Base-by-base conservation (phyloP, 2,888 invertebrate species). In the Stegophylla sp. region DNA sequence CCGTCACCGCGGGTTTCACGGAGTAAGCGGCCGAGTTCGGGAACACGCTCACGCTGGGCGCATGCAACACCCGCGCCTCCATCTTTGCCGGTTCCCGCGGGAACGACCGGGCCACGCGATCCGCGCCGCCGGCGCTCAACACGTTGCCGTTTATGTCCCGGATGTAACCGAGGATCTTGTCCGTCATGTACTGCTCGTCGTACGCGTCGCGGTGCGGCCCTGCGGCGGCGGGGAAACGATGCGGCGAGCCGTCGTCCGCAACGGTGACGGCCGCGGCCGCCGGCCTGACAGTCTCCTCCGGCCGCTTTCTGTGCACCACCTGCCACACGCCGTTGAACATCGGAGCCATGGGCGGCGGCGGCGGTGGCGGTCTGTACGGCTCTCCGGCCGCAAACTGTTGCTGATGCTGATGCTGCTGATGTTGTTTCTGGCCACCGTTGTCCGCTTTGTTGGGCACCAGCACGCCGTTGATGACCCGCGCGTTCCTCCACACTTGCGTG, bases 401-500 rank as follows among this genome's bases (percentile, higher is more conserved):
- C 17, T 26, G 26, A 12, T 1, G n/a, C 17, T 34, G 34, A 7
- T 34, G 34, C 34, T 34, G 20, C 82, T 82, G 2, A 71, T 64
- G 73, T 84, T 84, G 56, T 83, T 83, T 20, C 34, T 34, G 34
- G 34, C 7, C 34, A 7, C 7, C 34, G n/a, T 51, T 51, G 17
- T 15, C 17, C 3, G 2, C 51, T 20, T 45, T 48, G 34, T 93
- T 92, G 23, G 93, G 92, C 66, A 93, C 88, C 72, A 95, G 87
- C 86, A 93, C 91, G 77, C 94, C 93, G 85, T 95, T 94, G 66
- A 95, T 93, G 17, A 95, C 94, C 83, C 95, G 89, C 0, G 95
- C 95, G 86, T 95, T 95, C 77, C 95, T 89, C 95, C 95, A 95
- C 0, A 92, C 92, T 86, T 93, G 93, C 34, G 91, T 92, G 85